Evolutionary conservation across 2,888 invertebrate species (phyloP), one percentile per base, ranked within the genome.

Genomic region (Drosophila phalerata): DNA sequence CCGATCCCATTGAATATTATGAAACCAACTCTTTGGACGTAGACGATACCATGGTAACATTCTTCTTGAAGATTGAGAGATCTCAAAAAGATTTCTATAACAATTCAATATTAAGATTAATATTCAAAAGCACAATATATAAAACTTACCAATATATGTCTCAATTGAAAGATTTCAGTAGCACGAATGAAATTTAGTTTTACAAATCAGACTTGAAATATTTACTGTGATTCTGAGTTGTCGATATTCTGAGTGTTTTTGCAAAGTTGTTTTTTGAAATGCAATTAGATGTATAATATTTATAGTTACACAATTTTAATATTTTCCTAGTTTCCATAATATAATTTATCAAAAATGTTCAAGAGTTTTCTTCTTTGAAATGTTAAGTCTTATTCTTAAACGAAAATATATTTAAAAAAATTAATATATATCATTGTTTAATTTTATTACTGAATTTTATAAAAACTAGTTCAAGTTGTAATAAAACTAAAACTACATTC

Each of bases 31-130:
- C 5, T 58, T 67, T 1, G 62, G 49, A 28, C 19, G 19, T 13
- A 9, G 9, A 6, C 53, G 42, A 11, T 19, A 22, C 67, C 73
- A 62, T 10, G 66, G 49, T 1, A 55, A n/a, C 72, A 71, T 71
- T 28, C 2, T 64, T n/a, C 47, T 25, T 30, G 17, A 3, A 11
- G 19, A 15, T 48, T 30, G 3, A 0, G 1, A 5, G 22, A 32
- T 38, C 30, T 38, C 42, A 0, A 53, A 49, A 17, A 0, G 19
- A 25, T 40, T 25, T 38, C 30, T 32, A 6, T 9, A 42, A 17
- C 0, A 4, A 5, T 2, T 2, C 4, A 9, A 1, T 17, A 32
- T n/a, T 28, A 2, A 8, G 0, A 5, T 11, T 1, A 25, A 11
- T 6, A 1, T 6, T 3, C 1, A 3, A 2, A 32, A 6, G 5